Conservation (phyloP, 2,888 invertebrate genomes). For the Boloria euphrosyne region DNA sequence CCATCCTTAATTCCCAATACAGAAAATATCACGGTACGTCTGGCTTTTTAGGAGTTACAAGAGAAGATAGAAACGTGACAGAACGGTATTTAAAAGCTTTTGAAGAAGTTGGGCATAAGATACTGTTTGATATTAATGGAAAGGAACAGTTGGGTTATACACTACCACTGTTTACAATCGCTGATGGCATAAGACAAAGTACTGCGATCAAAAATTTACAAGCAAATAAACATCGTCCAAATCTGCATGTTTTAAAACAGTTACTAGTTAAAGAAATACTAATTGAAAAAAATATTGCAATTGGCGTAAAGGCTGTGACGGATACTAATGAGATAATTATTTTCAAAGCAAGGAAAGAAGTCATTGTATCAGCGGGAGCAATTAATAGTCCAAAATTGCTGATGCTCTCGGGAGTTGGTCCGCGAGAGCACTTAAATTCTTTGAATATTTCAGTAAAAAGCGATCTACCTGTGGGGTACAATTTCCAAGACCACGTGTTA, state of each 20-base stretch:
- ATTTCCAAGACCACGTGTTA: conserved; percentile 51
- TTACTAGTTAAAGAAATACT: conserved; percentile 50
- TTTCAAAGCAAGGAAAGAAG: conserved; percentile 48
- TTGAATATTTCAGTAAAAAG: conserved; percentile 46
- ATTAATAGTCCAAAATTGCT: conserved; percentile 53
- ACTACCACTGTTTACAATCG: conserved; percentile 46
- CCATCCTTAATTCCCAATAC: conserved; percentile 38
- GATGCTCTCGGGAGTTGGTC: conserved; percentile 58
- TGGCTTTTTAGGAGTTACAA: conserved; percentile 45
- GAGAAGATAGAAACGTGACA: conserved; percentile 35
- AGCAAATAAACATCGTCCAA: conserved; percentile 44
- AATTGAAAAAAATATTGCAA: conserved; percentile 49
- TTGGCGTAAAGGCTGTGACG: conserved; percentile 45
- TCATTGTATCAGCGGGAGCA: conserved; percentile 55
- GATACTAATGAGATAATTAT: conserved; percentile 39
- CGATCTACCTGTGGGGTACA: conserved; percentile 54
- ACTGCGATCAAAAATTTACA: conserved; percentile 49
- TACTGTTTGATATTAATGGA: conserved; percentile 52
- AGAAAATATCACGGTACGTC: conserved; percentile 43
- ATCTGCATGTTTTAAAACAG: conserved; percentile 50
- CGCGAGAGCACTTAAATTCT: conserved; percentile 47
- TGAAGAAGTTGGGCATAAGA: conserved; percentile 50
- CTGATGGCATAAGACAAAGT: conserved; percentile 49
- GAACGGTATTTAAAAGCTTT: conserved; percentile 51
- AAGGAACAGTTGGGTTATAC: conserved; percentile 51